Evolutionary conservation across 2,888 invertebrate species (phyloP).

Genomic region (Mechanitis mazaeus): DNA sequence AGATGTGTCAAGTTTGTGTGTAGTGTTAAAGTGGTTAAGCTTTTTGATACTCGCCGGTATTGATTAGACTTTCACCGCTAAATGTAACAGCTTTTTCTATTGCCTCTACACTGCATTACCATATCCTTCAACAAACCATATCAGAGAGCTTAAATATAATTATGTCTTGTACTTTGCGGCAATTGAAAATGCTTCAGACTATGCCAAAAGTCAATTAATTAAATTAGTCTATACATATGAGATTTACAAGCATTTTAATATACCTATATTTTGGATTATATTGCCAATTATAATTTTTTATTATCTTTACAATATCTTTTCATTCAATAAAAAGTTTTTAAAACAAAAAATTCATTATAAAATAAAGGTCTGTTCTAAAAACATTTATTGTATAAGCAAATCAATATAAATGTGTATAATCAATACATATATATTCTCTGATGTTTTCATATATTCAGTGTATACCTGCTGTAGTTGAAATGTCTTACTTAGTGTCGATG

Average conservation of each 20-base stretch:
- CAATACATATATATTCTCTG: too few species aligned
- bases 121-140: constrained; percentile 51
- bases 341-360: too few species aligned
- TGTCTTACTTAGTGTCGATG: constrained; percentile 28
- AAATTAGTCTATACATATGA: constrained; percentile 48
- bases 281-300: constrained; percentile 32
- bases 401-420: too few species aligned
- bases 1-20: constrained; percentile 17
- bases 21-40: constrained; percentile 25
- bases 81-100: constrained; percentile 19
- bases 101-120: constrained; percentile 21
- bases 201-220: constrained; percentile 65
- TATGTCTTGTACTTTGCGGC: constrained; percentile 34
- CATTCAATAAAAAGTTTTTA: background rate
- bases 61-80: constrained; percentile 17
- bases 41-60: constrained; percentile 34
- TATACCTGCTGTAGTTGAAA: constrained; percentile 28
- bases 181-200: constrained; percentile 40
- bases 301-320: constrained; percentile 10
- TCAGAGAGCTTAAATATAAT: constrained; percentile 41
- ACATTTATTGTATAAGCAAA: too few species aligned
- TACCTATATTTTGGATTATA: constrained; percentile 50
- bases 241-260: constrained; percentile 42
- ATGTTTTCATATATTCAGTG: constrained; percentile 10
- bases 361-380: too few species aligned